These are phyloP conservation scores for Drosophila affinis DNA, from an alignment of 2,888 invertebrate species.

Conservation along the genomic window DNA sequence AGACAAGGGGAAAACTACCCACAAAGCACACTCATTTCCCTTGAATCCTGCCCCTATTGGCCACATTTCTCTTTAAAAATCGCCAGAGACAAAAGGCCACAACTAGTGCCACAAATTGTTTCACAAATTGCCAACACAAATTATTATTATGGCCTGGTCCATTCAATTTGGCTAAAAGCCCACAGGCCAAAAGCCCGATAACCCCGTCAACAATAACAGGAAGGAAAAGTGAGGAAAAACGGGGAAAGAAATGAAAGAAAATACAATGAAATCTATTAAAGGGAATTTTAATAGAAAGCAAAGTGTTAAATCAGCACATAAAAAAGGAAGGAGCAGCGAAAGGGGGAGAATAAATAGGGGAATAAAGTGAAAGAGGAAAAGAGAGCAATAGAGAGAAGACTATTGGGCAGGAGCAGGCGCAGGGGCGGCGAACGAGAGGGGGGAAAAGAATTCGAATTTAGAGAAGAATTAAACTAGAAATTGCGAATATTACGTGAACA, in stretches of 20 bases:
- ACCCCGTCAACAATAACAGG: conserved; percentile 11
- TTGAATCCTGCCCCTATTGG: background rate
- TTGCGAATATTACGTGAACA: too few relatives aligned
- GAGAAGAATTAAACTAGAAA: too few relatives aligned
- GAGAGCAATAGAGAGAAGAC: too few relatives aligned
- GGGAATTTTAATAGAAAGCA: conserved; percentile 40
- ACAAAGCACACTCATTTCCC: background rate
- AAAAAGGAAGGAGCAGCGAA: background rate
- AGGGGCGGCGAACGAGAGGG: too few relatives aligned
- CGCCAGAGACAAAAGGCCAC: background rate
- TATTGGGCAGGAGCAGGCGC: too few relatives aligned
- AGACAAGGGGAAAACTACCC: background rate
- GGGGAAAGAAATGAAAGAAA: background rate
- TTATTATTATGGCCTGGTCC: conserved; percentile 2
- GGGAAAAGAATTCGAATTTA: too few relatives aligned
- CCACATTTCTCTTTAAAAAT: background rate
- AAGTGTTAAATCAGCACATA: conserved; percentile 51
- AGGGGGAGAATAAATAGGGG: conserved; percentile 5
- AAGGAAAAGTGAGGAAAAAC: background rate
- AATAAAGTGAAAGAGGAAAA: background rate
- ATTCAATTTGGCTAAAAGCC: conserved; percentile 42
- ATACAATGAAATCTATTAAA: conserved; percentile 53
- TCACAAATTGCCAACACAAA: conserved; percentile 14
- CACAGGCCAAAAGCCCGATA: conserved; percentile 9
- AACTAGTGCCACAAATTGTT: background rate